Conservation (phyloP, 2,113 vertebrate genomes). For the Pandion haliaetus region DNA sequence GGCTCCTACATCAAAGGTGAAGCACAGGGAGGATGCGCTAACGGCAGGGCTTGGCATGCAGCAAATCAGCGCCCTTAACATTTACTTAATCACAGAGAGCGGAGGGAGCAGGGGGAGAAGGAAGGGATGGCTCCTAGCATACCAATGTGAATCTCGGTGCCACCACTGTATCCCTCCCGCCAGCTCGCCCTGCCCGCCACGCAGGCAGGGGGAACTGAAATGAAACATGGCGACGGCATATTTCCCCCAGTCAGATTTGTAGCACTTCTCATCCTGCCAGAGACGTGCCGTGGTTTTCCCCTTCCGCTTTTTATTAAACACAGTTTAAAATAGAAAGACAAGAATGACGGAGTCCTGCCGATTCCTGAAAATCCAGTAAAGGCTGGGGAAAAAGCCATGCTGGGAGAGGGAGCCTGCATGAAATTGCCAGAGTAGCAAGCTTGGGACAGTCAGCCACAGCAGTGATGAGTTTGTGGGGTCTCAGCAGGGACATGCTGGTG, state of each 20-base stretch:
- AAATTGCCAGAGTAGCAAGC: not conserved
- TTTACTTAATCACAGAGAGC: not conserved
- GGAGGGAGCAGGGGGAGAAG: not conserved
- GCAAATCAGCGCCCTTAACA: not conserved
- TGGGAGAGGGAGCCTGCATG: not conserved
- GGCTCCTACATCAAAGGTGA: not conserved
- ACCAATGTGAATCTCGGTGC: not conserved
- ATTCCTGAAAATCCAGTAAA: not conserved
- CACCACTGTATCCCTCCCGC: not conserved
- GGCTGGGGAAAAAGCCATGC: not conserved
- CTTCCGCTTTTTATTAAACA: not conserved
- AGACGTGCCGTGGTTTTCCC: accelerated
- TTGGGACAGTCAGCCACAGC: not conserved
- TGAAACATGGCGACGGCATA: accelerated
- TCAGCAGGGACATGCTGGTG: not conserved
- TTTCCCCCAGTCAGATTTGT: not conserved
- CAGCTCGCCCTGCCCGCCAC: not conserved
- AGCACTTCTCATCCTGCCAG: not conserved
- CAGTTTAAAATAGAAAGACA: not conserved
- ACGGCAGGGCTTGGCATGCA: not conserved
- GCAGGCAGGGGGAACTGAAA: not conserved
- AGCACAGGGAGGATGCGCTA: accelerated
- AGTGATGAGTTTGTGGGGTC: not conserved
- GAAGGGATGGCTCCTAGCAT: not conserved
- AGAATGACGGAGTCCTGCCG: accelerated